Conservation (phyloP, 2,888 invertebrate species). For the Oegoconia quadripuncta region DNA sequence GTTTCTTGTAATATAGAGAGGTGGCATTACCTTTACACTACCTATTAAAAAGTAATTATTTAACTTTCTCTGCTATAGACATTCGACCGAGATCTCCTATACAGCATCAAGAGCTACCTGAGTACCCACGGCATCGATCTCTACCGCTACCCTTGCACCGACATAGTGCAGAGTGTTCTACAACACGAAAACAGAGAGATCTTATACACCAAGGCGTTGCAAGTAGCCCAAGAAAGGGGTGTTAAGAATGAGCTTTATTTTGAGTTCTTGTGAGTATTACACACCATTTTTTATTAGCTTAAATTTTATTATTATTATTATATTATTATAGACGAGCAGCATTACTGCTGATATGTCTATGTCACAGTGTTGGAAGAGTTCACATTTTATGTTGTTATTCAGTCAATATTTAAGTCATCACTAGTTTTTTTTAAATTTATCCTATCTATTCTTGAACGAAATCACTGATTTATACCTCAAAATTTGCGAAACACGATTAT, state of each 20-base stretch:
- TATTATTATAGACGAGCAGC: too few relatives aligned
- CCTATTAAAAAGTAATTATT: too few relatives aligned
- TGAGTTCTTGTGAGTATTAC: constrained; percentile 73
- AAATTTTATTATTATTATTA: not conserved
- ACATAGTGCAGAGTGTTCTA: constrained; percentile 84
- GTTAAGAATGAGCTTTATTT: constrained; percentile 79
- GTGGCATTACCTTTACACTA: too few relatives aligned
- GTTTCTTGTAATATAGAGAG: too few relatives aligned
- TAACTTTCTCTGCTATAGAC: constrained; percentile 1
- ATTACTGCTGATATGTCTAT: too few relatives aligned
- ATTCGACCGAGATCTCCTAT: constrained; percentile 59
- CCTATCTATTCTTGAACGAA: too few relatives aligned
- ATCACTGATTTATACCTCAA: too few relatives aligned
- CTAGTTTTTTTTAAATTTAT: too few relatives aligned
- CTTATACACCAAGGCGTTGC: constrained; percentile 76
- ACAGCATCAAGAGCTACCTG: constrained; percentile 80
- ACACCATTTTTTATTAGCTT: not conserved
- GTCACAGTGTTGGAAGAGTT: too few relatives aligned
- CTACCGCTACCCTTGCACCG: constrained; percentile 79
- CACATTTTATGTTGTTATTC: too few relatives aligned
- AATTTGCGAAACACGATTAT: too few relatives aligned
- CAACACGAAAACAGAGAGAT: constrained; percentile 80
- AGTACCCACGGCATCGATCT: constrained; percentile 81
- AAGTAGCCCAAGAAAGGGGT: constrained; percentile 67
- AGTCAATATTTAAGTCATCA: too few relatives aligned